These are phyloP conservation scores for Agonopterix alstromeriana DNA, from an alignment of 2,888 invertebrate genomes.

Conservation along the genomic window DNA sequence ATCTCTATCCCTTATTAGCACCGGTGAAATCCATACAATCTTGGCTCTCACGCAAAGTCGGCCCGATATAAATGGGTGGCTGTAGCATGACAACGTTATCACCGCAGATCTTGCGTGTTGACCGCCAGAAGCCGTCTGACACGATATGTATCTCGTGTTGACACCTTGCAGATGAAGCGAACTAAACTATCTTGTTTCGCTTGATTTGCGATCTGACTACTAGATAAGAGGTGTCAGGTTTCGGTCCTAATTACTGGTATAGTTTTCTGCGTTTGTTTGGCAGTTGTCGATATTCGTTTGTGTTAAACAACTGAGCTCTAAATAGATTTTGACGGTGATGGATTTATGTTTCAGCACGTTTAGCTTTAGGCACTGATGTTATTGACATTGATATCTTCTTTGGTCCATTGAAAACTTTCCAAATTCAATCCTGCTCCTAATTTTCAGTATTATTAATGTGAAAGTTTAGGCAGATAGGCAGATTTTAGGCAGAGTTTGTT, in stretches of 20 bases:
- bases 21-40: conserved; percentile 4
- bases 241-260: conserved; percentile 3
- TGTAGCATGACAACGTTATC: conserved; percentile 25
- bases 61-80: conserved; percentile 24
- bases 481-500: no score
- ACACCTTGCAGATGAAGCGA: conserved; percentile 17
- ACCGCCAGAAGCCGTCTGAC: conserved; percentile 18
- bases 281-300: no score
- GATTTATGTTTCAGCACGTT: no score
- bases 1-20: background rate
- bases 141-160: conserved; percentile 25
- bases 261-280: no score
- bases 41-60: conserved; percentile 11
- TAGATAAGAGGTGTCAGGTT: conserved; percentile 5
- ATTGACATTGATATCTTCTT: no score
- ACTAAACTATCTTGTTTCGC: conserved; percentile 4
- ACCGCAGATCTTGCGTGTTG: conserved; percentile 26
- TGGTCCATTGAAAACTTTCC: no score
- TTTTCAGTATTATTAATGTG: no score
- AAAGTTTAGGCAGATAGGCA: no score
- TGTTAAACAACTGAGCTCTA: no score
- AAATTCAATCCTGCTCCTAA: no score
- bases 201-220: background rate
- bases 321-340: no score
- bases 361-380: no score